These are phyloP conservation scores for Apotomis capreana DNA, from an alignment of 2,888 invertebrate genomes.

Conservation along the genomic window DNA sequence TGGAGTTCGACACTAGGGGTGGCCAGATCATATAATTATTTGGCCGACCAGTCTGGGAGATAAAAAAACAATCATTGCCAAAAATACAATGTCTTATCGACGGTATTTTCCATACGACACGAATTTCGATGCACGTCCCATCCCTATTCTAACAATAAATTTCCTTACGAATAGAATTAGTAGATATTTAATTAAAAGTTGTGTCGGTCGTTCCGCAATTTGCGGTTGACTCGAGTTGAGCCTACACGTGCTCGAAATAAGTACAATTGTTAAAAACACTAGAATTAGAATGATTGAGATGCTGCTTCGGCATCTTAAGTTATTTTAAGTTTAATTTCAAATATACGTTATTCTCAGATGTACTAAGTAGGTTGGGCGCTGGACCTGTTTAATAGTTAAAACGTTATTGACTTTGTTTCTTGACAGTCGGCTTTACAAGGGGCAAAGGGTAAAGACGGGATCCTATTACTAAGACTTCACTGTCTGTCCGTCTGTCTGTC, in stretches of 20 bases:
- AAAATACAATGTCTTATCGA: background rate
- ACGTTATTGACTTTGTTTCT: too few relatives aligned
- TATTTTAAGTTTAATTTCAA: background rate
- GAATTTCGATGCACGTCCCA: slow-evolving; percentile 44
- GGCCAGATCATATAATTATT: too few relatives aligned
- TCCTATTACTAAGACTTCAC: too few relatives aligned
- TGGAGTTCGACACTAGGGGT: too few relatives aligned
- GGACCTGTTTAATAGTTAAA: too few relatives aligned
- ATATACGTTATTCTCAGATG: background rate
- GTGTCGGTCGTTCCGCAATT: slow-evolving; percentile 55
- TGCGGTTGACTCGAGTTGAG: slow-evolving; percentile 60
- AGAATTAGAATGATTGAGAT: background rate
- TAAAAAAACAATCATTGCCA: background rate
- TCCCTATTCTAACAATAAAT: slow-evolving; percentile 69
- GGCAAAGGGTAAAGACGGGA: too few relatives aligned
- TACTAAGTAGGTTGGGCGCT: too few relatives aligned
- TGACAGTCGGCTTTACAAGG: too few relatives aligned
- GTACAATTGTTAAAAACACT: slow-evolving; percentile 19
- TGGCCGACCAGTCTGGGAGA: too few relatives aligned
- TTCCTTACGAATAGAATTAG: slow-evolving; percentile 72
- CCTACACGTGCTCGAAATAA: slow-evolving; percentile 23
- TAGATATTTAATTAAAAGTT: slow-evolving; percentile 77
- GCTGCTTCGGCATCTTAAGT: background rate
- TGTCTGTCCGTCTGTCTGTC: too few relatives aligned
- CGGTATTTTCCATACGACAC: background rate